Percentiles rank a stretch among this genome's conserved stretches.
phyloP scores from a whole-genome alignment of 2,888 invertebrate species.

The Ectropis crepuscularia region DNA sequence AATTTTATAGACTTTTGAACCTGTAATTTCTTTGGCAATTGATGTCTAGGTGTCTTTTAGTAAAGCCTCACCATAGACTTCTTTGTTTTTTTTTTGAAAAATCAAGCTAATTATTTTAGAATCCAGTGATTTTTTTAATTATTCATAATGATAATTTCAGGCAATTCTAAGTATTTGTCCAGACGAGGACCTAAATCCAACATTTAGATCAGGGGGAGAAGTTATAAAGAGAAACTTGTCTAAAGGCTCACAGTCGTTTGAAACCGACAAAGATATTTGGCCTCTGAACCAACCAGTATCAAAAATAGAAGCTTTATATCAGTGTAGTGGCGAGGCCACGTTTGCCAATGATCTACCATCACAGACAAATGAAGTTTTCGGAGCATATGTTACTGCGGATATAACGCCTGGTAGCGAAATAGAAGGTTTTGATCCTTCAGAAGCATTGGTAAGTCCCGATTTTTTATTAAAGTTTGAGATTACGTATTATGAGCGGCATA shows the following conservation, averaged over 20 bases:
- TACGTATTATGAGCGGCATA: too few species aligned
- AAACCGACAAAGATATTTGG: conserved; percentile 88
- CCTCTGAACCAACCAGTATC: conserved; percentile 91
- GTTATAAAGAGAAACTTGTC: conserved; percentile 86
- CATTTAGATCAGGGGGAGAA: conserved; percentile 84
- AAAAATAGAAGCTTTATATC: conserved; percentile 89
- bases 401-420: conserved; percentile 84
- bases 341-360: conserved; percentile 90
- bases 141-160: conserved; percentile 50
- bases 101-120: too few species aligned
- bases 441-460: conserved; percentile 85
- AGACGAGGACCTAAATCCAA: conserved; percentile 70
- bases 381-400: conserved; percentile 87
- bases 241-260: conserved; percentile 88
- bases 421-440: conserved; percentile 84
- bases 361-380: conserved; percentile 88
- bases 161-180: conserved; percentile 84
- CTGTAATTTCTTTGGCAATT: too few species aligned
- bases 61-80: too few species aligned
- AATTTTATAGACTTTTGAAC: too few species aligned
- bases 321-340: conserved; percentile 90
- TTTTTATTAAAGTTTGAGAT: too few species aligned
- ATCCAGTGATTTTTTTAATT: too few species aligned
- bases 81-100: too few species aligned
- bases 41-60: too few species aligned